These are phyloP conservation scores for Pungitius pungitius DNA, from an alignment of 2,113 vertebrate genomes.

Conservation along the genomic window DNA sequence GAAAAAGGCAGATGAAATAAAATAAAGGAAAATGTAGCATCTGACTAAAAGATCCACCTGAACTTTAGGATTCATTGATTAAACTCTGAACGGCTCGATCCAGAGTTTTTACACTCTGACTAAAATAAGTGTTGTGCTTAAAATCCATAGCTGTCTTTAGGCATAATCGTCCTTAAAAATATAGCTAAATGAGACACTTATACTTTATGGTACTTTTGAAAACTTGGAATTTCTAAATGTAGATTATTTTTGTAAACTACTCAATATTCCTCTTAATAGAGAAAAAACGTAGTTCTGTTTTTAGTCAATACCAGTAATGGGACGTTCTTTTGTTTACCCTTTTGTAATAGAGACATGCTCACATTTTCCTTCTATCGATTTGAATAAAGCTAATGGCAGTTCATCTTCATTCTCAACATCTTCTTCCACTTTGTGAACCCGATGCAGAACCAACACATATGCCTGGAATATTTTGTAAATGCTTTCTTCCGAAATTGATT, in stretches of 20 bases:
- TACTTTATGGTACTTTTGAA: neutral
- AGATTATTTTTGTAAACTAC: neutral
- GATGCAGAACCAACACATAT: slow-evolving; percentile 16
- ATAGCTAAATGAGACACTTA: neutral
- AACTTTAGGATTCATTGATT: slow-evolving; percentile 39
- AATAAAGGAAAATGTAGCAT: neutral
- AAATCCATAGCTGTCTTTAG: neutral
- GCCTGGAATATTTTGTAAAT: slow-evolving; percentile 34
- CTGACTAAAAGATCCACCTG: neutral
- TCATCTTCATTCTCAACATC: slow-evolving; percentile 29
- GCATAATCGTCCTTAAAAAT: too few species aligned
- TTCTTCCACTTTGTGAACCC: slow-evolving; percentile 18
- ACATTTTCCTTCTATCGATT: slow-evolving; percentile 2
- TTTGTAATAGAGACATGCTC: neutral
- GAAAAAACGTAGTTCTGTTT: neutral
- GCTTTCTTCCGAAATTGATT: slow-evolving; percentile 38
- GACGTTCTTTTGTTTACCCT: neutral
- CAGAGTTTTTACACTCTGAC: slow-evolving; percentile 1
- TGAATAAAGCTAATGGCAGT: slow-evolving; percentile 11
- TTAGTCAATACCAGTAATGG: neutral
- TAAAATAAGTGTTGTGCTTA: slow-evolving; percentile 8
- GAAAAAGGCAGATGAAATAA: neutral
- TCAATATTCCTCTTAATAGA: neutral
- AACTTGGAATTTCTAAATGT: neutral
- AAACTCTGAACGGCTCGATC: slow-evolving; percentile 7